Conservation (phyloP, 2,797 vertebrate species). For the Holocentrus rufus region DNA sequence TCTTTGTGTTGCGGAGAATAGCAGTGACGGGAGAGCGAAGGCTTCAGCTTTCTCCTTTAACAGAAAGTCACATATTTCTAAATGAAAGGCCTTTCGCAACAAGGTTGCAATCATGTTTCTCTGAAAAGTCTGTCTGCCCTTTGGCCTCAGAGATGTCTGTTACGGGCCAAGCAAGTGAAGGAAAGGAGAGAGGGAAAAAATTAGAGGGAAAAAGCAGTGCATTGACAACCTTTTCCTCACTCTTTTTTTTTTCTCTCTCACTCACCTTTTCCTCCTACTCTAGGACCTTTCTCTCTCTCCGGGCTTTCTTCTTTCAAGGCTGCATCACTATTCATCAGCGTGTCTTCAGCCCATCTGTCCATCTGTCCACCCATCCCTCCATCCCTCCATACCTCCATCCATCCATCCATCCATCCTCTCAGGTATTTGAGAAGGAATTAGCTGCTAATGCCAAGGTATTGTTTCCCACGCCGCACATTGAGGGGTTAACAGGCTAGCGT, state of each 20-base stretch:
- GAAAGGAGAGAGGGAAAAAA: constrained; percentile 53
- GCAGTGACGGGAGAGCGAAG: constrained; percentile 61
- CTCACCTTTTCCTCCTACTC: constrained; percentile 50
- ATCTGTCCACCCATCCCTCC: constrained; percentile 28
- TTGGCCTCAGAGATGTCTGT: constrained; percentile 72
- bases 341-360: constrained; percentile 3
- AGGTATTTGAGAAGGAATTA: constrained; percentile 81
- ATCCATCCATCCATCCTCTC: constrained; percentile 52
- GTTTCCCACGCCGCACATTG: constrained; percentile 87
- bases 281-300: constrained; percentile 36
- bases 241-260: constrained; percentile 36
- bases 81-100: constrained; percentile 77
- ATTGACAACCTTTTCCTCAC: constrained; percentile 59
- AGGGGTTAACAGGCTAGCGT: constrained; percentile 84
- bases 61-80: constrained; percentile 78
- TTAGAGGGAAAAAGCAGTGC: constrained; percentile 28
- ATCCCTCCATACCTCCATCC: constrained; percentile 37
- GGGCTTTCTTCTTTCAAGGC: constrained; percentile 35
- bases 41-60: constrained; percentile 67
- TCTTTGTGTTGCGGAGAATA: constrained; percentile 73
- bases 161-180: constrained; percentile 51
- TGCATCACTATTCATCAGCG: constrained; percentile 43
- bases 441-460: constrained; percentile 72
- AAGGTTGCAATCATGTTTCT: constrained; percentile 79
- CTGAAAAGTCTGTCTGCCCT: constrained; percentile 76